Evolutionary conservation across 35 echinoderm and acorn worm species (phyloP).

Genomic region (Lytechinus pictus): DNA sequence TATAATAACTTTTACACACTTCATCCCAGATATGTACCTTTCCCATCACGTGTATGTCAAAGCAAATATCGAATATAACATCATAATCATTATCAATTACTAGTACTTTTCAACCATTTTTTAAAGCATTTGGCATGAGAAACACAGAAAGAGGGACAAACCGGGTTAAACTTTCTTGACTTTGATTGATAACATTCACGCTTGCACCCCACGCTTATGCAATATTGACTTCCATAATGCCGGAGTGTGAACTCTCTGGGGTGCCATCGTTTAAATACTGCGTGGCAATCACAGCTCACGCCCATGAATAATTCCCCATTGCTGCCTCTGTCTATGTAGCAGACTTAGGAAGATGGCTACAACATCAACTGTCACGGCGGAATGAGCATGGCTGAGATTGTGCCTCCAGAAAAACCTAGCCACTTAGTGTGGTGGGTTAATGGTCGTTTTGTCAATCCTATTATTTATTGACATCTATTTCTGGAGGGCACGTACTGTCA

Average conservation of each 20-base stretch:
- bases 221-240: conserved; percentile 1
- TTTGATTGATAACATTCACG: neutral
- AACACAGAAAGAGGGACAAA: neutral
- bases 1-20: too few species aligned
- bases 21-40: too few species aligned
- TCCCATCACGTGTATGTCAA: too few species aligned
- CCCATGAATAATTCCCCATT: neutral
- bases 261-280: neutral
- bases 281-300: neutral
- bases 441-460: neutral
- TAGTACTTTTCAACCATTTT: neutral
- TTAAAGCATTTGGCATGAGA: neutral
- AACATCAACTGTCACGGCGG: neutral
- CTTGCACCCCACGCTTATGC: neutral
- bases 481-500: neutral
- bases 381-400: neutral
- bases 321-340: neutral
- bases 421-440: neutral
- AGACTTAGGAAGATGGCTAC: neutral
- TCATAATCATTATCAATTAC: neutral
- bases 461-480: neutral
- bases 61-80: neutral
- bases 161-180: neutral
- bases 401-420: neutral
- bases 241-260: neutral